Conservation (phyloP, 2,113 vertebrate genomes). For the Apeltes quadracus region DNA sequence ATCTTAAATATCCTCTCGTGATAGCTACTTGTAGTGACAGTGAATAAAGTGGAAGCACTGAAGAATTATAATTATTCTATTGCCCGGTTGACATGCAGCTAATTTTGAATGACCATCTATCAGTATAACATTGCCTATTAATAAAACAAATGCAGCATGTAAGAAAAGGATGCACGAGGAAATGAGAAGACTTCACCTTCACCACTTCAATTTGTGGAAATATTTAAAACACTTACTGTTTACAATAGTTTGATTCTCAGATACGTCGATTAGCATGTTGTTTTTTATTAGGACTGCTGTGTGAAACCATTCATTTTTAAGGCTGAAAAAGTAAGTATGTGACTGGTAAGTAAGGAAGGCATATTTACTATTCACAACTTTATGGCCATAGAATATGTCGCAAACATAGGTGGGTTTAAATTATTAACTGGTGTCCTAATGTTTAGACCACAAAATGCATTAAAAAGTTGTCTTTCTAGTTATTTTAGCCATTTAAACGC, state of each 20-base stretch:
- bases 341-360: slow-evolving; percentile 15
- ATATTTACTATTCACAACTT: slow-evolving; percentile 21
- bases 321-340: slow-evolving; percentile 43
- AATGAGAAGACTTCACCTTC: slow-evolving; percentile 20
- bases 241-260: slow-evolving; percentile 22
- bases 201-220: slow-evolving; percentile 24
- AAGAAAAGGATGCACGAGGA: slow-evolving; percentile 19
- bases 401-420: slow-evolving; percentile 25
- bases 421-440: slow-evolving; percentile 45
- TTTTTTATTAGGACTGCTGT: slow-evolving; percentile 38
- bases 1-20: slow-evolving; percentile 24
- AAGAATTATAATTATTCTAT: not conserved
- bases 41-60: slow-evolving; percentile 25
- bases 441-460: slow-evolving; percentile 42
- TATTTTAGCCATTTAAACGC: slow-evolving; percentile 18
- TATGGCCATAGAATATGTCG: slow-evolving; percentile 16
- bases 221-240: slow-evolving; percentile 22
- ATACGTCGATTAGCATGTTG: slow-evolving; percentile 16
- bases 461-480: slow-evolving; percentile 21
- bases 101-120: slow-evolving; percentile 25
- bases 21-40: slow-evolving; percentile 36
- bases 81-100: slow-evolving; percentile 39
- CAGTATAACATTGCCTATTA: not conserved
- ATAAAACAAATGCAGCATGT: slow-evolving; percentile 16
- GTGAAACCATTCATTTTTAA: slow-evolving; percentile 41